Evolutionary conservation across 1,140 invertebrate genomes (phyloP).

Genomic region (Charaxes varanes): DNA sequence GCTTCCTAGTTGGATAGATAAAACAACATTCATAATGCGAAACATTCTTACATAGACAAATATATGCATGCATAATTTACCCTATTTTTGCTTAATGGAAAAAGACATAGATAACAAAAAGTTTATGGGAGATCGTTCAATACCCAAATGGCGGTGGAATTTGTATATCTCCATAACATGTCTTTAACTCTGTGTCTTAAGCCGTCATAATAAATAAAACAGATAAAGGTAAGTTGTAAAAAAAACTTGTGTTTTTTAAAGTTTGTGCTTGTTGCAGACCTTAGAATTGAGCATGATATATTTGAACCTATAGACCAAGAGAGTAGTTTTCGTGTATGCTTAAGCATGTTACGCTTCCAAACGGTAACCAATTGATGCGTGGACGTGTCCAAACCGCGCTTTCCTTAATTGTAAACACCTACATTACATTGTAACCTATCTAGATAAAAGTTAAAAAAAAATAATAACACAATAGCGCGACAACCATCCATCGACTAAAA

Average conservation of each 20-base stretch:
- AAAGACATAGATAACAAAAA: slow-evolving; percentile 4
- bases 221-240: slow-evolving; percentile 7
- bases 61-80: slow-evolving; percentile 39
- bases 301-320: slow-evolving; percentile 7
- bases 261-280: slow-evolving; percentile 10
- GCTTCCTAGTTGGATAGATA: slow-evolving; percentile 26
- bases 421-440: slow-evolving; percentile 62
- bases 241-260: background rate
- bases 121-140: slow-evolving; percentile 4
- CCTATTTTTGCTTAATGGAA: slow-evolving; percentile 22
- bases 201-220: slow-evolving; percentile 1
- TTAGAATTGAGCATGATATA: slow-evolving; percentile 18
- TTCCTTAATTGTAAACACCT: slow-evolving; percentile 57
- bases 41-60: slow-evolving; percentile 48
- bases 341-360: background rate
- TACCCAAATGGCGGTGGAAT: slow-evolving; percentile 13
- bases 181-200: slow-evolving; percentile 5
- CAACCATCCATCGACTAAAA: slow-evolving; percentile 49
- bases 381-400: slow-evolving; percentile 1
- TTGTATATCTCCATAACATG: no score
- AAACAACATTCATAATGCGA: slow-evolving; percentile 32
- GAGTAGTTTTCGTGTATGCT: background rate
- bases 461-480: slow-evolving; percentile 40
- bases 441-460: slow-evolving; percentile 40
- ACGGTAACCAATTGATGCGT: slow-evolving; percentile 1